A percentile compares a stretch with the other conserved stretches of the same genome.
phyloP scores from a whole-genome alignment of 2,888 invertebrate genomes.

The Mythimna impura region DNA sequence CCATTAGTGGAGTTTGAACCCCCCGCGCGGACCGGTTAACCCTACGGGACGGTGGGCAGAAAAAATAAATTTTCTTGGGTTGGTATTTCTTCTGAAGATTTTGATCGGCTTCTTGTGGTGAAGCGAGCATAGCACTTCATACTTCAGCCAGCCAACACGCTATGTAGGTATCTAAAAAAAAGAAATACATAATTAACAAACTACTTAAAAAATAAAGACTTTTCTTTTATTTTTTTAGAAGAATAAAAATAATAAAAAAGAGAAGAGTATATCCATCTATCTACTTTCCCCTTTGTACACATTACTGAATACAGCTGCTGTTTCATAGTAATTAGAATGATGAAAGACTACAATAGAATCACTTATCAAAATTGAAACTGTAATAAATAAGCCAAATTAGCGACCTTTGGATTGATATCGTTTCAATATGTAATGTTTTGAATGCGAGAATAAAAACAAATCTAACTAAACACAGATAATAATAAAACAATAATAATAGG shows the following conservation, averaged over 20 bases:
- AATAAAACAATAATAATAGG: no score
- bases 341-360: no score
- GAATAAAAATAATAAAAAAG: no score
- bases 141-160: not conserved
- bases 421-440: not conserved
- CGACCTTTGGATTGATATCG: not conserved
- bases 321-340: no score
- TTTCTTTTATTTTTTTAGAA: no score
- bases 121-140: not conserved
- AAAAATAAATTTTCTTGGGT: conserved; percentile 51
- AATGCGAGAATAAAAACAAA: no score
- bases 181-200: not conserved
- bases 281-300: no score
- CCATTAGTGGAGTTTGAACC: conserved; percentile 82
- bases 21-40: conserved; percentile 81
- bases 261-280: no score
- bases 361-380: not conserved
- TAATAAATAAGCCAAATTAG: not conserved
- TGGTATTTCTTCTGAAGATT: not conserved
- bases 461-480: no score
- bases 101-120: not conserved
- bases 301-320: no score
- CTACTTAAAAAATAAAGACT: not conserved
- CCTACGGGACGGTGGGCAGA: conserved; percentile 79
- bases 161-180: not conserved